Evolutionary conservation across 2,113 vertebrate species (phyloP).

Genomic region (Prolemur simus): DNA sequence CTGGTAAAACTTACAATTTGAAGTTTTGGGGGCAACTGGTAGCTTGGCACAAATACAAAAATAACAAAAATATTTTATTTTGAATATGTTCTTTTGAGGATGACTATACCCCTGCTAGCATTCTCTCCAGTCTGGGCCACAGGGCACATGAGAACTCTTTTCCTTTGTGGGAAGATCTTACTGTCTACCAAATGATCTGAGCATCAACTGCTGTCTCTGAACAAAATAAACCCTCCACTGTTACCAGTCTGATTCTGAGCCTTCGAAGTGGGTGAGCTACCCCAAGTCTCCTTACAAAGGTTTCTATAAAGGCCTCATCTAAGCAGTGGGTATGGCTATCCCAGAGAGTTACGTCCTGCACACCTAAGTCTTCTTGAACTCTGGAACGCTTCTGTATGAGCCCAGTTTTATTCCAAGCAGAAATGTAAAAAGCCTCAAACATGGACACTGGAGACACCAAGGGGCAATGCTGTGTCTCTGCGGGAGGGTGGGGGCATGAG

Average conservation of each 20-base stretch:
- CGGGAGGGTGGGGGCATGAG: neutral
- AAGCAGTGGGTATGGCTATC: neutral
- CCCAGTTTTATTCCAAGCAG: neutral
- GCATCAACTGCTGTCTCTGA: neutral
- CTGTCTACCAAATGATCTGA: neutral
- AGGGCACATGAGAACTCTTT: neutral
- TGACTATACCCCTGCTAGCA: neutral
- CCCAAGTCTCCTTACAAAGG: neutral
- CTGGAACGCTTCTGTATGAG: neutral
- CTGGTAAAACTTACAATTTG: neutral
- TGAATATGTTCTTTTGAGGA: neutral
- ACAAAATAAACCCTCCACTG: neutral
- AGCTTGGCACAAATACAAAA: neutral
- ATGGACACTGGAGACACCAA: neutral
- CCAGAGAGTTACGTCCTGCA: neutral
- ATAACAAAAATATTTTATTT: neutral
- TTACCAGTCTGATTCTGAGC: neutral
- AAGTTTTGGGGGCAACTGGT: neutral
- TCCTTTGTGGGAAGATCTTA: neutral
- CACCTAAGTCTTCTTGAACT: neutral
- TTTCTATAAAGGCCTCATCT: neutral
- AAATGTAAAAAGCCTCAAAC: neutral
- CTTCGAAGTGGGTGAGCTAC: neutral
- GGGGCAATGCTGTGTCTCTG: neutral
- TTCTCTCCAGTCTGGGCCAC: neutral